Conservation (phyloP, 2,888 invertebrate species). For the Chrysolina haemoptera region DNA sequence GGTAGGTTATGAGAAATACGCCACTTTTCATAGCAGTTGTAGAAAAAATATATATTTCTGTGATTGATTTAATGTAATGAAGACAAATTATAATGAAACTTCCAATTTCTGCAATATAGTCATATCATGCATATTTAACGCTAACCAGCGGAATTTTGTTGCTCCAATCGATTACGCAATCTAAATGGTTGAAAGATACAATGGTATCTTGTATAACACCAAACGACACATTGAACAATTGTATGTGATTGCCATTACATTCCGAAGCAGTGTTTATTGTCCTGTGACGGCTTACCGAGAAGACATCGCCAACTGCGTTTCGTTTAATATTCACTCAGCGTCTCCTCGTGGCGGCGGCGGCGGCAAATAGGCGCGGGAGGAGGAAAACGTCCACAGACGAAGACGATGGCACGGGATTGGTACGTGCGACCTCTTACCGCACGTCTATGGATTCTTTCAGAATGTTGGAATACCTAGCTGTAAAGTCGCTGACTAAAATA, state of each 20-base stretch:
- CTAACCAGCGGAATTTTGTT: background rate
- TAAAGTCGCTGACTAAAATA: background rate
- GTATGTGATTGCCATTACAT: slow-evolving; percentile 24
- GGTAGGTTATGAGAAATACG: no score
- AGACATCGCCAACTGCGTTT: slow-evolving; percentile 8
- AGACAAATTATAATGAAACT: no score
- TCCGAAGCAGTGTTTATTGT: slow-evolving; percentile 21
- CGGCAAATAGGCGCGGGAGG: slow-evolving; percentile 41
- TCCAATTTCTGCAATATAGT: background rate
- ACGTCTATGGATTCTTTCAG: slow-evolving; percentile 37
- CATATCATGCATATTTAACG: no score
- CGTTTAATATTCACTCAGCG: slow-evolving; percentile 49
- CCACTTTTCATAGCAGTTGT: no score
- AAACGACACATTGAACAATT: slow-evolving; percentile 21
- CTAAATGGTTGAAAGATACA: background rate
- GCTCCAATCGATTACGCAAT: slow-evolving; percentile 11
- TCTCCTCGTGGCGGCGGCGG: slow-evolving; percentile 36
- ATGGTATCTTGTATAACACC: slow-evolving; percentile 10
- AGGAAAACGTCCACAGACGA: slow-evolving; percentile 49
- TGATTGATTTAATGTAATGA: no score
- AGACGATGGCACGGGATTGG: slow-evolving; percentile 57
- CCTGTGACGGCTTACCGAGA: slow-evolving; percentile 16
- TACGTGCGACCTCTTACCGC: slow-evolving; percentile 55
- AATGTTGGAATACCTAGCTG: slow-evolving; percentile 15
- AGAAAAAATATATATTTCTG: no score